Evolutionary conservation across 2,888 invertebrate species (phyloP).

Genomic region (Trypoxylon attenuatum): DNA sequence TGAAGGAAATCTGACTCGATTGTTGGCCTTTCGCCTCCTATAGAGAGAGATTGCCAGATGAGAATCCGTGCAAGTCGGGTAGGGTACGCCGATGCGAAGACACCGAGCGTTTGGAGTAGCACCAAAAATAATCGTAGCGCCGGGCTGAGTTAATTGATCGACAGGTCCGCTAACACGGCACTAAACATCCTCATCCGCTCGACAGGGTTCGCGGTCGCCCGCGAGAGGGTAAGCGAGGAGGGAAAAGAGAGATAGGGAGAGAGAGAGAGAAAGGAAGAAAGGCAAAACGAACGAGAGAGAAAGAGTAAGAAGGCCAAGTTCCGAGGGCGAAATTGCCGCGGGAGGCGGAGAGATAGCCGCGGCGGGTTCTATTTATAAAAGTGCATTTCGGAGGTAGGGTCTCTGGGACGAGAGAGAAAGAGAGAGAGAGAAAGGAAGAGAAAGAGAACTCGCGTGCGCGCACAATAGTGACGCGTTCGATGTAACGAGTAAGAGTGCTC

Average conservation of each 20-base stretch:
- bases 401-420: constrained; percentile 52
- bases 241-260: neutral
- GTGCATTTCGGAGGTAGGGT: constrained; percentile 53
- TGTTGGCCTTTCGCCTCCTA: too few species aligned
- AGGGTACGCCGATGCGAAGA: too few species aligned
- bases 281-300: neutral
- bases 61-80: too few species aligned
- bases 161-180: neutral
- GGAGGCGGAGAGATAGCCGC: constrained; percentile 17
- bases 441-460: too few species aligned
- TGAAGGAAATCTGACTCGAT: too few species aligned
- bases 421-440: too few species aligned
- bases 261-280: too few species aligned
- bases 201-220: neutral
- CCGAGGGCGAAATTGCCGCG: neutral
- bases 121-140: neutral
- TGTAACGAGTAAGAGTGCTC: neutral
- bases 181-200: constrained; percentile 1
- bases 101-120: too few species aligned
- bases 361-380: constrained; percentile 56
- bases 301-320: too few species aligned
- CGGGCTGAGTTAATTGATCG: neutral
- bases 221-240: constrained; percentile 6
- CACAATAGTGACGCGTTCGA: neutral
- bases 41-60: too few species aligned